These are phyloP conservation scores for Luehdorfia chinensis DNA, from an alignment of 1,140 invertebrate species.

Conservation along the genomic window DNA sequence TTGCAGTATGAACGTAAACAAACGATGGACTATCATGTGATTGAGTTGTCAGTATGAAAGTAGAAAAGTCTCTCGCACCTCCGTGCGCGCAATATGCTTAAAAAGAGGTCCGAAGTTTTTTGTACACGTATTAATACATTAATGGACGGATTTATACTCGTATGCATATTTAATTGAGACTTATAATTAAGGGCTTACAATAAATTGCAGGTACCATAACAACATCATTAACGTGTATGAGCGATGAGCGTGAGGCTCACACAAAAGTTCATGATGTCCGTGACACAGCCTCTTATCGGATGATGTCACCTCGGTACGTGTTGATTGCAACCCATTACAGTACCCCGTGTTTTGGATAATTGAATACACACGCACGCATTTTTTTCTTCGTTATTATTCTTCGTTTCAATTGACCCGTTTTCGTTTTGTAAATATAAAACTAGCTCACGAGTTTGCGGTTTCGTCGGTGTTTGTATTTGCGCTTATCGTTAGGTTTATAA, in stretches of 20 bases:
- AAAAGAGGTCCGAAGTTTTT: too few relatives aligned
- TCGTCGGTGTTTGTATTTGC: slow-evolving; percentile 8
- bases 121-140: too few relatives aligned
- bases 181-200: too few relatives aligned
- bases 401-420: slow-evolving; percentile 9
- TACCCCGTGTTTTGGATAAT: slow-evolving; percentile 8
- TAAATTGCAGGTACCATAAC: too few relatives aligned
- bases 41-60: too few relatives aligned
- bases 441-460: slow-evolving; percentile 5
- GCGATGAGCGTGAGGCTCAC: not conserved
- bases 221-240: too few relatives aligned
- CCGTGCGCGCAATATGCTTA: too few relatives aligned
- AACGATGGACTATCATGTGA: too few relatives aligned
- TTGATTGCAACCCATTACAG: slow-evolving; percentile 25
- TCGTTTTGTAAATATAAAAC: slow-evolving; percentile 5
- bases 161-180: too few relatives aligned
- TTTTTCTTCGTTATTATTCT: not conserved
- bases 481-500: slow-evolving; percentile 8
- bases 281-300: slow-evolving; percentile 8
- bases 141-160: too few relatives aligned
- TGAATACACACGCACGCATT: not conserved
- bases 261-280: slow-evolving; percentile 11
- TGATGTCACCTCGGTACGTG: slow-evolving; percentile 23
- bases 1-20: too few relatives aligned
- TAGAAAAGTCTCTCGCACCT: too few relatives aligned